A percentile compares a stretch with the other conserved stretches of the same genome.
Evolutionary conservation across 2,888 invertebrate genomes (phyloP).

Genomic region (Atrina japonica): DNA sequence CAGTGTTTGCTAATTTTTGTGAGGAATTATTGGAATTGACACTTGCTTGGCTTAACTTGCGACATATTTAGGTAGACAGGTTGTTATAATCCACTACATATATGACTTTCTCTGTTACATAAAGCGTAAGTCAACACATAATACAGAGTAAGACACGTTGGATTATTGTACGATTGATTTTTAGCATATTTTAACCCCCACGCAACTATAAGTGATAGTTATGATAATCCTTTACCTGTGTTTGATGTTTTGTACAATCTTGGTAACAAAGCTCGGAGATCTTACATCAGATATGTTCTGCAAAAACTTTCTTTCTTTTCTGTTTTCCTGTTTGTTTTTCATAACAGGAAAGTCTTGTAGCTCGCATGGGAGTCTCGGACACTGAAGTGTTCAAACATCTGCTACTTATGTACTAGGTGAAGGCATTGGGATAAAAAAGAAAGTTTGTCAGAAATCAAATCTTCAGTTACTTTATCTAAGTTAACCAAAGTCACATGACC

Average conservation of each 20-base stretch:
- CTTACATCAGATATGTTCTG: background rate
- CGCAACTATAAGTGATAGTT: constrained; percentile 4
- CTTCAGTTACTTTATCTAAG: too few relatives aligned
- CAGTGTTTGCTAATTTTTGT: too few relatives aligned
- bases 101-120: constrained; percentile 2
- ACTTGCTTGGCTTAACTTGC: too few relatives aligned
- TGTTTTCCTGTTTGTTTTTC: background rate
- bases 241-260: constrained; percentile 3
- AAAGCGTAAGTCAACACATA: constrained; percentile 1
- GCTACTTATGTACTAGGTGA: too few relatives aligned
- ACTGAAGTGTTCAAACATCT: too few relatives aligned
- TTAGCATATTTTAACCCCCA: constrained; percentile 9
- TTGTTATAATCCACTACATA: background rate
- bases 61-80: background rate
- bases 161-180: constrained; percentile 8
- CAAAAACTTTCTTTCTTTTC: background rate
- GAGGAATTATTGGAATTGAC: too few relatives aligned
- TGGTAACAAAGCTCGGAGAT: background rate
- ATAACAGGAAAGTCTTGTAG: too few relatives aligned
- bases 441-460: too few relatives aligned
- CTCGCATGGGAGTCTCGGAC: too few relatives aligned
- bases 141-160: background rate
- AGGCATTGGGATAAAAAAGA: too few relatives aligned
- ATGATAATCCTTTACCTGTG: background rate
- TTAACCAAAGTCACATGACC: too few relatives aligned